phyloP scores from a whole-genome alignment of 2,888 invertebrate species.

The Caenorhabditis sp. region DNA sequence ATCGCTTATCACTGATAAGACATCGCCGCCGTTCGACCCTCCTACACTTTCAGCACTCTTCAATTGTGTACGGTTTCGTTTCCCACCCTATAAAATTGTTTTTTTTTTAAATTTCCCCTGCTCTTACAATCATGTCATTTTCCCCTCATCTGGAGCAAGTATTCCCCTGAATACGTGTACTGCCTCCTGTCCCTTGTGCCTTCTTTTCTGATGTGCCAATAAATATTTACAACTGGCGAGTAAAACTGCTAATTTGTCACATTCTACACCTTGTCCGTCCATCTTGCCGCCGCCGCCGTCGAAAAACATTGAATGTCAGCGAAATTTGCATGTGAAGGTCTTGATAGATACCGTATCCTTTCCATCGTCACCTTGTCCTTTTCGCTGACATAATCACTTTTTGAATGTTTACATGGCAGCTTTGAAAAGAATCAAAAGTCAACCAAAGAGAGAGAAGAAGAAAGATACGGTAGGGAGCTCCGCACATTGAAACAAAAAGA shows the following conservation, averaged over 20 bases:
- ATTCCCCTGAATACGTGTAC: too few species aligned
- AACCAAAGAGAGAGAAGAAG: slow-evolving; percentile 32
- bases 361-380: slow-evolving; percentile 18
- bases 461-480: slow-evolving; percentile 22
- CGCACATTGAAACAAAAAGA: too few species aligned
- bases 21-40: slow-evolving; percentile 51
- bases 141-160: slow-evolving; percentile 21
- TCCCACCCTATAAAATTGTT: slow-evolving; percentile 18
- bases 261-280: slow-evolving; percentile 23
- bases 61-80: slow-evolving; percentile 19
- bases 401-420: slow-evolving; percentile 22
- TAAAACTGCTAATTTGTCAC: slow-evolving; percentile 28
- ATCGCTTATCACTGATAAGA: slow-evolving; percentile 61
- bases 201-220: too few species aligned
- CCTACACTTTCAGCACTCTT: slow-evolving; percentile 45
- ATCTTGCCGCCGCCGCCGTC: slow-evolving; percentile 4
- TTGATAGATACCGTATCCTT: slow-evolving; percentile 37
- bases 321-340: slow-evolving; percentile 10
- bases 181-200: too few species aligned
- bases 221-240: too few species aligned
- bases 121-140: not conserved
- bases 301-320: slow-evolving; percentile 24
- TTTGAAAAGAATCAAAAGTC: slow-evolving; percentile 20
- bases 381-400: slow-evolving; percentile 57
- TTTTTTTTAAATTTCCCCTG: not conserved